phyloP scores from a whole-genome alignment of 2,888 invertebrate species.

The Deilephila elpenor region DNA sequence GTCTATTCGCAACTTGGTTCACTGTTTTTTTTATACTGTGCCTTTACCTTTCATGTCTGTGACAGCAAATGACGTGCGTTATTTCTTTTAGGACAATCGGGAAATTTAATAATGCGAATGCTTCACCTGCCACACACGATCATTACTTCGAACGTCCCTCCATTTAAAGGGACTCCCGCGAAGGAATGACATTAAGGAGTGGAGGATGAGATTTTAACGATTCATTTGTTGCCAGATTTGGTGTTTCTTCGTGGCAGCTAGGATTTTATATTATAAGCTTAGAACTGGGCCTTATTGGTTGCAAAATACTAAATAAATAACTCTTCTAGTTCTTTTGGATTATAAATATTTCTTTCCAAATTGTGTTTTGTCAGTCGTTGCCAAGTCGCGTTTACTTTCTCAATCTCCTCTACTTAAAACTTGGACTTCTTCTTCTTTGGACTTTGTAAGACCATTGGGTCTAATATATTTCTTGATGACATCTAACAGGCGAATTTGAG shows the following conservation, averaged over 20 bases:
- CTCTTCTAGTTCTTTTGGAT: not conserved
- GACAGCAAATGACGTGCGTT: not conserved
- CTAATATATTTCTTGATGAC: too few species aligned
- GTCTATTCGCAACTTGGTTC: not conserved
- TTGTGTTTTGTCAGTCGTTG: not conserved
- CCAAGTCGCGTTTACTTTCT: too few species aligned
- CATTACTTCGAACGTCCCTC: conserved; percentile 55
- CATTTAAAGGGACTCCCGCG: conserved; percentile 53
- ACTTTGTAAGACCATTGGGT: too few species aligned
- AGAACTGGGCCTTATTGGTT: not conserved
- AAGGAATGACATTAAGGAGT: conserved; percentile 54
- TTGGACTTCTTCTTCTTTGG: too few species aligned
- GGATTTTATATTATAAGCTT: not conserved
- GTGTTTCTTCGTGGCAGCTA: conserved; percentile 14
- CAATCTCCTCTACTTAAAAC: too few species aligned
- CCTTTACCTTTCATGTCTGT: not conserved
- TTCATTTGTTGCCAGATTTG: conserved; percentile 53
- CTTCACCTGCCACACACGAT: conserved; percentile 43
- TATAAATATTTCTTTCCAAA: not conserved
- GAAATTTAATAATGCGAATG: conserved; percentile 26
- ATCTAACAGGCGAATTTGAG: too few species aligned
- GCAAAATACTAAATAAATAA: not conserved
- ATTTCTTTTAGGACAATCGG: not conserved
- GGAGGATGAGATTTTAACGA: conserved; percentile 62
- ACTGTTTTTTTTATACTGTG: not conserved